Evolutionary conservation across 2,888 invertebrate genomes (phyloP), one percentile per base, ranked within the genome.

Genomic region (Pyrrhosoma nymphula): DNA sequence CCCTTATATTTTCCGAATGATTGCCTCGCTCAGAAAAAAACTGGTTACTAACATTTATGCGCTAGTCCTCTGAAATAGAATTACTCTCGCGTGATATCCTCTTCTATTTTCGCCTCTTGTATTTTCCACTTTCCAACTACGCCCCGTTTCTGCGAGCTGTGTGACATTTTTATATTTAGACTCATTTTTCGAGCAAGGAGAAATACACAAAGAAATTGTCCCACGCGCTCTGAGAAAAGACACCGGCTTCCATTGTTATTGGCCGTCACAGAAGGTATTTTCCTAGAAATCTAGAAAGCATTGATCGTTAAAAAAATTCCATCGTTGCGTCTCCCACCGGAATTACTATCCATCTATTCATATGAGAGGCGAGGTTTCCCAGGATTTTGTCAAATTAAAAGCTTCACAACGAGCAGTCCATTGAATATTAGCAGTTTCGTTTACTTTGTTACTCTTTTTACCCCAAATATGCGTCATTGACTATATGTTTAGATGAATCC

Each of bases 121-220:
- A 18, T 82, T 16, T 35, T 16, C 35, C 35, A 10, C 82, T 35
- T 35, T 30, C 82, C 35, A 8, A 12, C 35, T 82, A 30, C 26
- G 82, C 35, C 18, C 82, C 82, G 35, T 82, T 82, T 82, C 82
- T 35, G 35, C 14, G 35, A 30, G 30, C 82, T 82, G 82, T 8
- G 82, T 82, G 82, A 82, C 82, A 82, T 82, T 82, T 82, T 82
- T 82, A 82, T 82, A 35, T 82, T 82, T 35, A 35, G 82, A 23
- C 14, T 82, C 82, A 16, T 16, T 82, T 82, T 35, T n/a, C 30
- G 82, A 82, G 82, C 82, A 35, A 35, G 82, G 16, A 82, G 14
- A n/a, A 35, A 82, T 82, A 35, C 82, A 35, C 82, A 35, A 82
- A 82, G 35, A 82, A 82, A 82, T 82, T 0, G 82, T 82, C 12